These are phyloP conservation scores for Atrina japonica DNA, from an alignment of 2,888 invertebrate genomes.

Conservation along the genomic window DNA sequence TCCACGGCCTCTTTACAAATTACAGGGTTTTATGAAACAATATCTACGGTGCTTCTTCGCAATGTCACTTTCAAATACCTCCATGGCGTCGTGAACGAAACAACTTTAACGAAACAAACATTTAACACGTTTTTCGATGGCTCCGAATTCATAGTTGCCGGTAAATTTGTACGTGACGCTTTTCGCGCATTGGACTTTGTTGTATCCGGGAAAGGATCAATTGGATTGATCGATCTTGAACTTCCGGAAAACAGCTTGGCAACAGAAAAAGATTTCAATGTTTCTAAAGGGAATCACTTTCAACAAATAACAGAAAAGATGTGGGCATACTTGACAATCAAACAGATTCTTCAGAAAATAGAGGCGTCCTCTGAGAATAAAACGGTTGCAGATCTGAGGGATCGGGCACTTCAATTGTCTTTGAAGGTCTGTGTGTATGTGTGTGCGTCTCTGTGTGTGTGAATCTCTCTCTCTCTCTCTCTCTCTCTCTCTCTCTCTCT, in stretches of 20 bases:
- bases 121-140: slow-evolving; percentile 63
- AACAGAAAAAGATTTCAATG: background rate
- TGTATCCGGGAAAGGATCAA: background rate
- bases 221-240: background rate
- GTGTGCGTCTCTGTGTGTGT: no score
- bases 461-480: no score
- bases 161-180: slow-evolving; percentile 37
- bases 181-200: slow-evolving; percentile 2
- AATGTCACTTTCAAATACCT: slow-evolving; percentile 86
- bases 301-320: slow-evolving; percentile 1
- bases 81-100: slow-evolving; percentile 64
- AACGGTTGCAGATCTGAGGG: no score
- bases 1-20: slow-evolving; percentile 87
- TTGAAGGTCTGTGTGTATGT: no score
- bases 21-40: slow-evolving; percentile 84
- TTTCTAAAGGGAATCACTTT: background rate
- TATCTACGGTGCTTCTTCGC: slow-evolving; percentile 86
- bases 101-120: slow-evolving; percentile 50
- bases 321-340: no score
- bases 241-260: background rate
- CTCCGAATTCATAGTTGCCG: slow-evolving; percentile 56
- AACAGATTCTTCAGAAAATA: no score
- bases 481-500: no score
- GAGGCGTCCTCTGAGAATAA: no score
- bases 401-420: no score